Evolutionary conservation across 2,888 invertebrate species (phyloP).

Genomic region (Aricia artaxerxes): DNA sequence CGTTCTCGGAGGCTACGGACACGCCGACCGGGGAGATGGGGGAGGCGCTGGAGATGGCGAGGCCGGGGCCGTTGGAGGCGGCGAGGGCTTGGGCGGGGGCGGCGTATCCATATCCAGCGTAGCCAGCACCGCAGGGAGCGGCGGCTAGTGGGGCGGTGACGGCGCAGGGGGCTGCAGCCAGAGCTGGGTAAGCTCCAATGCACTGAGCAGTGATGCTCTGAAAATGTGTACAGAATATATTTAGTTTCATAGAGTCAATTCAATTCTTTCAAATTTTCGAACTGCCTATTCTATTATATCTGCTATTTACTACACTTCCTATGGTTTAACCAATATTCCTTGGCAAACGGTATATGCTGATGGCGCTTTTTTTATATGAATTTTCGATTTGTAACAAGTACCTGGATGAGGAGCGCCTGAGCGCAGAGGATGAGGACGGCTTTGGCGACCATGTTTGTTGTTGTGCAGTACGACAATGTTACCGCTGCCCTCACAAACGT

Average conservation of each 20-base stretch:
- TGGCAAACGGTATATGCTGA: no score
- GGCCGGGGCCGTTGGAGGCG: constrained; percentile 41
- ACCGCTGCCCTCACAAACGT: background rate
- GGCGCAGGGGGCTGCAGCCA: constrained; percentile 23
- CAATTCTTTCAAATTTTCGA: no score
- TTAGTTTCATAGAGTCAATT: no score
- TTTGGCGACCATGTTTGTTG: constrained; percentile 47
- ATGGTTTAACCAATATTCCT: no score
- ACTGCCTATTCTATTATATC: no score
- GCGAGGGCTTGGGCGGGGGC: constrained; percentile 32
- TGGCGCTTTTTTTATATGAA: no score
- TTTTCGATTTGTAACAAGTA: background rate
- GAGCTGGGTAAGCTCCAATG: constrained; percentile 31
- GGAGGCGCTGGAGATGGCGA: constrained; percentile 46
- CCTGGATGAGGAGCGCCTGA: constrained; percentile 46
- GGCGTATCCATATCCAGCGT: constrained; percentile 20
- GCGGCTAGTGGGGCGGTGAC: constrained; percentile 4
- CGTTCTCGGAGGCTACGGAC: constrained; percentile 49
- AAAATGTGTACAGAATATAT: constrained; percentile 24
- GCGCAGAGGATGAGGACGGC: constrained; percentile 48
- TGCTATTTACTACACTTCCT: no score
- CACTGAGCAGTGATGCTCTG: constrained; percentile 40
- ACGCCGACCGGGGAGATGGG: constrained; percentile 43
- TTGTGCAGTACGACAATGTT: background rate
- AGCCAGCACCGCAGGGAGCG: background rate